A percentile compares a stretch with the other conserved stretches of the same genome.
Conservation (phyloP, 2,113 vertebrate genomes). For the Pithys albifrons region DNA sequence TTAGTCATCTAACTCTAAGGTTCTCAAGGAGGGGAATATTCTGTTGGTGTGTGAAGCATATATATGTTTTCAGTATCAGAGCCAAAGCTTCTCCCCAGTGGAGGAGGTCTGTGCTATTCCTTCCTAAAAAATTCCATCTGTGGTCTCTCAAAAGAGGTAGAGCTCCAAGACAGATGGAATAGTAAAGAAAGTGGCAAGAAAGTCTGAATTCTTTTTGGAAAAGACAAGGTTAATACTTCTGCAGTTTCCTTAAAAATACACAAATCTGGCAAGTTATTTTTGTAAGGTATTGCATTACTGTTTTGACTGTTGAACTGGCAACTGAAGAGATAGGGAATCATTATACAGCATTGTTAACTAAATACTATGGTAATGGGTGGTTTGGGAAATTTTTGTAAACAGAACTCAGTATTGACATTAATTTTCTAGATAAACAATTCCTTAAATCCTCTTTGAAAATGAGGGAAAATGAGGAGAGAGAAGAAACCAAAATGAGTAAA, state of each 20-base stretch:
- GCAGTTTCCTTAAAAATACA: neutral
- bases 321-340: neutral
- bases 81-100: neutral
- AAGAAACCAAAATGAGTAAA: neutral
- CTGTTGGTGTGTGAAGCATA: neutral
- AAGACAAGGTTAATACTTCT: neutral
- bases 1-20: neutral
- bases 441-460: neutral
- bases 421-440: neutral
- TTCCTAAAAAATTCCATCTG: neutral
- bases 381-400: neutral
- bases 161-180: neutral
- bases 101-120: neutral
- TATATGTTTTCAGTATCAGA: neutral
- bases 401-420: neutral
- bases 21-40: neutral
- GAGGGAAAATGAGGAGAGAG: neutral
- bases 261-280: neutral
- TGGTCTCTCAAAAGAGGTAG: neutral
- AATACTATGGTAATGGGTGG: neutral
- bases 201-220: neutral
- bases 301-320: neutral
- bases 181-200: neutral
- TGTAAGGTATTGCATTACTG: neutral
- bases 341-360: neutral